phyloP scores from a whole-genome alignment of 2,888 invertebrate species.

The Rhyacophila evoluta region DNA sequence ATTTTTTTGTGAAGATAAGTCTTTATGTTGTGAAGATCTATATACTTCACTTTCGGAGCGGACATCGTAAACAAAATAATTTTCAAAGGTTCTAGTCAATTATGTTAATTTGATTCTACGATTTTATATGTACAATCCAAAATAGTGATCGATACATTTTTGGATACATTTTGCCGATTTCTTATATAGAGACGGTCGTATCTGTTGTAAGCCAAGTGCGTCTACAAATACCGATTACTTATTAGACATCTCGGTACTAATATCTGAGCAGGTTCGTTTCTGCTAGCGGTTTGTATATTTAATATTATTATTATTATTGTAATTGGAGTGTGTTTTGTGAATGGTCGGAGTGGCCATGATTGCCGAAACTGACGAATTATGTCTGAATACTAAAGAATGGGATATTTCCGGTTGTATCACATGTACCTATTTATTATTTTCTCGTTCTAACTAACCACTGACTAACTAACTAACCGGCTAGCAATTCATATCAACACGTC shows the following conservation, averaged over 20 bases:
- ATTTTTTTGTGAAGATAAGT: too few species aligned
- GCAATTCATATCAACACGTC: slow-evolving; percentile 30
- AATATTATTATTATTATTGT: slow-evolving; percentile 45
- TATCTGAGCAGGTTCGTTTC: background rate
- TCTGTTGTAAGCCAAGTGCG: background rate
- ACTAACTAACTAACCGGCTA: slow-evolving; percentile 37
- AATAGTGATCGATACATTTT: background rate
- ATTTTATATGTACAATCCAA: too few species aligned
- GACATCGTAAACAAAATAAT: too few species aligned
- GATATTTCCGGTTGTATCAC: slow-evolving; percentile 49
- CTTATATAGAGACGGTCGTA: background rate
- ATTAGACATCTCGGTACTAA: background rate
- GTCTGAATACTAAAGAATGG: slow-evolving; percentile 47
- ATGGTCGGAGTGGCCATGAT: slow-evolving; percentile 46
- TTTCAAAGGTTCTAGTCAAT: too few species aligned
- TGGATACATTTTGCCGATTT: background rate
- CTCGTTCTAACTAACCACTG: slow-evolving; percentile 28
- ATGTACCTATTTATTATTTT: slow-evolving; percentile 33
- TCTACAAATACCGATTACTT: background rate
- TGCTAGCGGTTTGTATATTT: slow-evolving; percentile 39
- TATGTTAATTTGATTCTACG: too few species aligned
- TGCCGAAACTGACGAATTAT: slow-evolving; percentile 51
- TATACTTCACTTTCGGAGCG: too few species aligned
- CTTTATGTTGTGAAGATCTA: too few species aligned
- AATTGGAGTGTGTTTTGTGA: slow-evolving; percentile 43